Conservation (phyloP, 2,797 vertebrate species). For the Neoniphon sammara region DNA sequence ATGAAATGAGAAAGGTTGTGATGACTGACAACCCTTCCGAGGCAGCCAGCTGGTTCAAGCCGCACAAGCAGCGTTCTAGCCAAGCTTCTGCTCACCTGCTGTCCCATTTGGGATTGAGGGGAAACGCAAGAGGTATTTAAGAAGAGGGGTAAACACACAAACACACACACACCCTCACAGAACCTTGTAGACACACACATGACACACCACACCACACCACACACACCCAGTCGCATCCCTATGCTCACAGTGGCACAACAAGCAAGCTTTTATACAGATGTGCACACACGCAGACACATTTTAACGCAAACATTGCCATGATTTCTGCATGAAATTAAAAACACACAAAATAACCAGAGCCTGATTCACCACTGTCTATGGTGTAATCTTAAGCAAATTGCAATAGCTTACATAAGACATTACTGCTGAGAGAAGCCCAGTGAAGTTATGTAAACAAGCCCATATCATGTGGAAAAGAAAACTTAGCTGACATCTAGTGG, state of each 20-base stretch:
- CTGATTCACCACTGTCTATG: slow-evolving; percentile 13
- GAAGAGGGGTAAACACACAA: slow-evolving; percentile 77
- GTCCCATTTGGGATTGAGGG: slow-evolving; percentile 85
- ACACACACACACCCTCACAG: slow-evolving; percentile 54
- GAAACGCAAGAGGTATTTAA: slow-evolving; percentile 84
- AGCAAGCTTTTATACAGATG: slow-evolving; percentile 32
- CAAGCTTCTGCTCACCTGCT: slow-evolving; percentile 90
- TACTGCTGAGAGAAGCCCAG: slow-evolving; percentile 23
- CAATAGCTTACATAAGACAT: slow-evolving; percentile 36
- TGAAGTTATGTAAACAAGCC: slow-evolving; percentile 42
- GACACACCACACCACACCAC: slow-evolving; percentile 28
- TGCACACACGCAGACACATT: slow-evolving; percentile 39
- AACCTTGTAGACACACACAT: slow-evolving; percentile 33
- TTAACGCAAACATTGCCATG: slow-evolving; percentile 28
- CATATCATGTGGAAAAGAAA: slow-evolving; percentile 15
- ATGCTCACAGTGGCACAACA: slow-evolving; percentile 41
- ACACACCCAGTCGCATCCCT: slow-evolving; percentile 36
- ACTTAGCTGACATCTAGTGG: slow-evolving; percentile 75
- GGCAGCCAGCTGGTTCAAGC: slow-evolving; percentile 79
- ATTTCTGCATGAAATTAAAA: slow-evolving; percentile 30
- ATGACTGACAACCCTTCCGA: slow-evolving; percentile 80
- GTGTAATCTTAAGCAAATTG: slow-evolving; percentile 39
- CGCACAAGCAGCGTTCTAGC: slow-evolving; percentile 81
- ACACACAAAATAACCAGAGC: slow-evolving; percentile 19
- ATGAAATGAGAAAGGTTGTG: slow-evolving; percentile 81